Conservation (phyloP, 2,797 vertebrate species). For the Poecilia gillii region DNA sequence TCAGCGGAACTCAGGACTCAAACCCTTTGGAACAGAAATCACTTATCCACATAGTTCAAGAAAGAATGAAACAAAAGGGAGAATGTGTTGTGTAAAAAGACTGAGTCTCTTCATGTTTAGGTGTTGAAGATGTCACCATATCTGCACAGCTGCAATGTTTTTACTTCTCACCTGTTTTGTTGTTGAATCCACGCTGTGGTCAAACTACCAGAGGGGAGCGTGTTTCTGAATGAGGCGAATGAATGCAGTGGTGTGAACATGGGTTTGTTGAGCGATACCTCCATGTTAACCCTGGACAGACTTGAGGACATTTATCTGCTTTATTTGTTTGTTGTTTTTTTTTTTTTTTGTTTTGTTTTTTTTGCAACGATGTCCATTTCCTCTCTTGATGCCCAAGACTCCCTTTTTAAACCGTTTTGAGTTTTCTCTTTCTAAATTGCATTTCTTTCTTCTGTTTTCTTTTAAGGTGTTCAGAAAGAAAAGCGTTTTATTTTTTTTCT, state of each 20-base stretch:
- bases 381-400: conserved; percentile 61
- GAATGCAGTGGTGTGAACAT: conserved; percentile 39
- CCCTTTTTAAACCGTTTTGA: conserved; percentile 51
- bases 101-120: conserved; percentile 25
- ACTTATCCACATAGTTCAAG: conserved; percentile 59
- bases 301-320: conserved; percentile 78
- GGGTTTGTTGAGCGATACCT: conserved; percentile 65
- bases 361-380: conserved; percentile 37
- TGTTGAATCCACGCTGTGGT: conserved; percentile 38
- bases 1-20: conserved; percentile 97
- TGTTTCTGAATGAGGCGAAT: conserved; percentile 19
- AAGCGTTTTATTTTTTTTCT: conserved; percentile 29
- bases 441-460: conserved; percentile 14
- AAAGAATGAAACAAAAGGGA: conserved; percentile 59
- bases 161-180: conserved; percentile 4
- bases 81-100: conserved; percentile 36
- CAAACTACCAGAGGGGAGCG: conserved; percentile 25
- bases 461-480: conserved; percentile 52
- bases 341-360: background rate
- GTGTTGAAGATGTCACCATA: conserved; percentile 75
- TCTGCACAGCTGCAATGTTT: conserved; percentile 58
- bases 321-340: conserved; percentile 6
- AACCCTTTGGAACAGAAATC: conserved; percentile 81
- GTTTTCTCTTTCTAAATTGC: conserved; percentile 19
- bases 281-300: conserved; percentile 80